Conservation (phyloP, 2,113 vertebrate genomes). For the Heterochromis multidens region DNA sequence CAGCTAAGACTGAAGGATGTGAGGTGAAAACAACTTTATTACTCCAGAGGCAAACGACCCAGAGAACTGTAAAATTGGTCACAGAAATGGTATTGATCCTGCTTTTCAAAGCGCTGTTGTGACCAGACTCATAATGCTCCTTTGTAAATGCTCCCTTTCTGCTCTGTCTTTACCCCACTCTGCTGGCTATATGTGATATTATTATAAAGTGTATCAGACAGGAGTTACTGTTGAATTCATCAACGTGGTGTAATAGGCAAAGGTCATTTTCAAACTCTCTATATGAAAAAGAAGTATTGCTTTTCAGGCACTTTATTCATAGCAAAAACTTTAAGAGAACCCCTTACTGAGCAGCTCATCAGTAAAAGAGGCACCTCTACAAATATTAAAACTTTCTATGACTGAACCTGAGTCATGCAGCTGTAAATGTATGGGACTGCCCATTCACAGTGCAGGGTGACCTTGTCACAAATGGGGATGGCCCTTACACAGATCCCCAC, state of each 20-base stretch:
- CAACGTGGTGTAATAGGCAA: neutral
- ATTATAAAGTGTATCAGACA: neutral
- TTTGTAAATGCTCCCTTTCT: constrained; percentile 24
- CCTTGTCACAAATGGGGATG: constrained; percentile 59
- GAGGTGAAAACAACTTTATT: constrained; percentile 62
- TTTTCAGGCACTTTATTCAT: neutral
- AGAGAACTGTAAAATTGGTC: constrained; percentile 70
- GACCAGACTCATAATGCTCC: constrained; percentile 59
- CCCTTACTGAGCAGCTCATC: neutral
- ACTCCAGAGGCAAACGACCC: constrained; percentile 46
- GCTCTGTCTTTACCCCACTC: neutral
- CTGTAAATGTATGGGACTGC: constrained; percentile 27
- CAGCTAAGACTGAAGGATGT: constrained; percentile 21
- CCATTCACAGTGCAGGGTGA: constrained; percentile 37
- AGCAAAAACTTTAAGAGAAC: neutral
- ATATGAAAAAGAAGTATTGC: neutral
- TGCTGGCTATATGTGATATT: neutral
- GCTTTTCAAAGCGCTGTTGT: constrained; percentile 56
- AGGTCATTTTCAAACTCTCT: neutral
- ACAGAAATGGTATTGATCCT: constrained; percentile 69
- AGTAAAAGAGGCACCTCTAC: neutral
- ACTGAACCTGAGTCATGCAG: constrained; percentile 12
- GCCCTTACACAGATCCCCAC: constrained; percentile 37
- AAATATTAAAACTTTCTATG: constrained; percentile 25
- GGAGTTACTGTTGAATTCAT: neutral